Evolutionary conservation across 2,113 vertebrate genomes (phyloP).

Genomic region (Protobothrops mucrosquamatus): DNA sequence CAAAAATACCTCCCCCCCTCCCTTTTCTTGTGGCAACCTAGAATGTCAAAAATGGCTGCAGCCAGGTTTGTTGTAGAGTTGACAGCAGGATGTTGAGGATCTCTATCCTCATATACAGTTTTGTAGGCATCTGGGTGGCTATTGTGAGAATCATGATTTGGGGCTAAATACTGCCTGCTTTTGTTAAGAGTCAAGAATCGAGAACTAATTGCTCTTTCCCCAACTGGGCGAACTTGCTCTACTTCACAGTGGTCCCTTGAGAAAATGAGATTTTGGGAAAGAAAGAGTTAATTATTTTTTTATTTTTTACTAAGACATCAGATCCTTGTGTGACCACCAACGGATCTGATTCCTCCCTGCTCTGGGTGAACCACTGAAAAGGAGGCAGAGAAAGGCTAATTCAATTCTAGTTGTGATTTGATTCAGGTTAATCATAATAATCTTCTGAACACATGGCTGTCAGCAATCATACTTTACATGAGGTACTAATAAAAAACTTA

Average conservation of each 20-base stretch:
- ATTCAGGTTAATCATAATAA: background rate
- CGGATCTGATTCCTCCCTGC: background rate
- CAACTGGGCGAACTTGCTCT: background rate
- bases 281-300: slow-evolving; percentile 13
- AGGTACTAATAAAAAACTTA: slow-evolving; percentile 13
- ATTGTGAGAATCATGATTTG: background rate
- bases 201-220: background rate
- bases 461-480: background rate
- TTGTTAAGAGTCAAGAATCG: background rate
- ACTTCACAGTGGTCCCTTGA: background rate
- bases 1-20: no score
- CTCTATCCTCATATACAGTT: background rate
- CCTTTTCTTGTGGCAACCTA: no score
- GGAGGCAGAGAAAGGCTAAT: background rate
- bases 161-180: background rate
- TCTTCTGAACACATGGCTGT: background rate
- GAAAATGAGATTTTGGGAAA: background rate
- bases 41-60: no score
- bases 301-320: background rate
- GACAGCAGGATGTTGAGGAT: background rate
- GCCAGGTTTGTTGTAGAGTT: no score
- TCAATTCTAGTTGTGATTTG: background rate
- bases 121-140: background rate
- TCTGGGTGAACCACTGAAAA: background rate
- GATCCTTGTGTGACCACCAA: background rate